A percentile compares a stretch with the other conserved stretches of the same genome.
phyloP scores from a whole-genome alignment of 2,113 vertebrate genomes.

The Meleagris gallopavo region DNA sequence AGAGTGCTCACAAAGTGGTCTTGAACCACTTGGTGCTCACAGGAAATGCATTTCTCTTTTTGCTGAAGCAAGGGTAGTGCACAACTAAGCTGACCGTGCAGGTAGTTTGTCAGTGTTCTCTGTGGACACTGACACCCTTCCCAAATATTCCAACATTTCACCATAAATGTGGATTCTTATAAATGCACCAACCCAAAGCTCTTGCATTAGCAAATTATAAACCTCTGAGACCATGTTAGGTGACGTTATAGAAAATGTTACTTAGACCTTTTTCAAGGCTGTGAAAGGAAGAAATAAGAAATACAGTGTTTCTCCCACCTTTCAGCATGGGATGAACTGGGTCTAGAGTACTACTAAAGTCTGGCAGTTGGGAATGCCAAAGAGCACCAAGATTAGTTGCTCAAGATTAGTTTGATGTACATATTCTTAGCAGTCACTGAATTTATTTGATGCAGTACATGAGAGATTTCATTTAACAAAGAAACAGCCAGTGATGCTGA shows the following conservation, averaged over 20 bases:
- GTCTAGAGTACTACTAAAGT: not conserved
- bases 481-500: not conserved
- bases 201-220: not conserved
- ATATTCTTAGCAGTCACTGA: not conserved
- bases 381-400: not conserved
- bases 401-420: not conserved
- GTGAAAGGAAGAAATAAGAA: not conserved
- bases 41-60: not conserved
- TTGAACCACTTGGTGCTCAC: not conserved
- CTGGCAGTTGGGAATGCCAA: not conserved
- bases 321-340: not conserved
- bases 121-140: not conserved
- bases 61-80: not conserved
- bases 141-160: not conserved
- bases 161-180: not conserved
- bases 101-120: not conserved
- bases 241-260: not conserved
- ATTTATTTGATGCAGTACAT: not conserved
- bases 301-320: not conserved
- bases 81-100: not conserved
- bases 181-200: rapidly evolving
- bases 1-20: not conserved
- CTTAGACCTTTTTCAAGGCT: not conserved
- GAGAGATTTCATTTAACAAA: not conserved
- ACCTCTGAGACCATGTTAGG: not conserved